Percentiles rank a stretch among this genome's conserved stretches.
These are phyloP conservation scores for Cinclus cinclus DNA, from an alignment of 2,113 vertebrate species.

Conservation along the genomic window DNA sequence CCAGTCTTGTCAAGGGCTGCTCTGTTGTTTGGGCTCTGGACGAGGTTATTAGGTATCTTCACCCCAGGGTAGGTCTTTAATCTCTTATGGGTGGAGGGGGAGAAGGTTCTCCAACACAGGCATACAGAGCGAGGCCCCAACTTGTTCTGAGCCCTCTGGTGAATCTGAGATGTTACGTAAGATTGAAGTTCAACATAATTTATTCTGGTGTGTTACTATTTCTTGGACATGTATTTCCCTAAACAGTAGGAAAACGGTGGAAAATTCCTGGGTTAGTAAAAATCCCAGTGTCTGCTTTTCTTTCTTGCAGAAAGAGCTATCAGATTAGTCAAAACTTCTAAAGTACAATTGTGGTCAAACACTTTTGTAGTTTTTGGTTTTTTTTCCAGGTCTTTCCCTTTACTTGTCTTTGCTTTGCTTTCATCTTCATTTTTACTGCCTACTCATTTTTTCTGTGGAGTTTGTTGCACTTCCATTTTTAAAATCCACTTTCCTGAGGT, in stretches of 20 bases:
- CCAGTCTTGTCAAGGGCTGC: neutral
- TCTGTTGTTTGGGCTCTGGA: neutral
- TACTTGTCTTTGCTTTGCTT: neutral
- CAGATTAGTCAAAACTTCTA: neutral
- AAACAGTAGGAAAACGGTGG: neutral
- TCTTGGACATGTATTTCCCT: neutral
- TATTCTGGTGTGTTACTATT: neutral
- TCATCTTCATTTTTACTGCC: neutral
- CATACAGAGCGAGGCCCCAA: neutral
- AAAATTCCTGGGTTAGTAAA: neutral
- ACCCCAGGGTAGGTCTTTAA: neutral
- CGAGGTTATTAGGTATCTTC: neutral
- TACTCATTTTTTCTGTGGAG: neutral
- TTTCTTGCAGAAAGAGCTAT: neutral
- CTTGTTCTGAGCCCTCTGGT: neutral
- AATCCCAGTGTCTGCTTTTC: neutral
- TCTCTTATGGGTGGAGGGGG: neutral
- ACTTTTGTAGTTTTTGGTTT: too few relatives aligned
- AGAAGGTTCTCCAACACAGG: neutral
- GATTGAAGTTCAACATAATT: conserved; percentile 43
- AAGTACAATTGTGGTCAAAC: neutral
- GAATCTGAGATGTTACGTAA: conserved; percentile 12
- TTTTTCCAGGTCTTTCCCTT: neutral
- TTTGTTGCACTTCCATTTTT: neutral
- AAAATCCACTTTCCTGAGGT: fast-evolving